Evolutionary conservation across 2,797 vertebrate species (phyloP).

Genomic region (Amniataba percoides): DNA sequence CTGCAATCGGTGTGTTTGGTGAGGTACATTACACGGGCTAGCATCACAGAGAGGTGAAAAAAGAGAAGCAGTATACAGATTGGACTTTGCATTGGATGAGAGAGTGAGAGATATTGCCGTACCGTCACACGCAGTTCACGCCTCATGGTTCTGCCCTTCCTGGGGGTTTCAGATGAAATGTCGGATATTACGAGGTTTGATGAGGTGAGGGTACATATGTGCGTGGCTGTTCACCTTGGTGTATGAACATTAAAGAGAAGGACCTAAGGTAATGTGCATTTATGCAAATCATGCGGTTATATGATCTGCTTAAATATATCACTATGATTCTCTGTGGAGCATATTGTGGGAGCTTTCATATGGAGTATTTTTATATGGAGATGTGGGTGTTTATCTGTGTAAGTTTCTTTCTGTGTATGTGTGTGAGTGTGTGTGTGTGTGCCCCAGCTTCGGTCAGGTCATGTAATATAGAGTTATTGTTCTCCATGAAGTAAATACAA

Average conservation of each 20-base stretch:
- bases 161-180: slow-evolving; percentile 56
- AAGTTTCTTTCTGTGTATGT: slow-evolving; percentile 31
- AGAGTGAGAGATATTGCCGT: slow-evolving; percentile 44
- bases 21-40: slow-evolving; percentile 26
- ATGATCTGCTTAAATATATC: slow-evolving; percentile 62
- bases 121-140: slow-evolving; percentile 38
- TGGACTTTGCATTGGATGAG: slow-evolving; percentile 40
- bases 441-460: slow-evolving; percentile 44
- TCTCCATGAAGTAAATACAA: slow-evolving; percentile 63
- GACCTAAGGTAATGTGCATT: slow-evolving; percentile 49
- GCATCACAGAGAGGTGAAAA: not conserved
- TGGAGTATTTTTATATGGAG: slow-evolving; percentile 32
- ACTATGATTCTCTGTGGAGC: slow-evolving; percentile 27
- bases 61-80: slow-evolving; percentile 20
- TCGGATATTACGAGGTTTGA: slow-evolving; percentile 54
- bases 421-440: slow-evolving; percentile 24
- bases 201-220: slow-evolving; percentile 33
- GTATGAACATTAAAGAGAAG: slow-evolving; percentile 56
- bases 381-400: slow-evolving; percentile 47
- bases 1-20: slow-evolving; percentile 30
- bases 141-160: slow-evolving; percentile 41
- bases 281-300: slow-evolving; percentile 45
- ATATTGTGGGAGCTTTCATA: slow-evolving; percentile 29
- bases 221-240: slow-evolving; percentile 30
- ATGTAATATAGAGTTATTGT: slow-evolving; percentile 67